These are phyloP conservation scores for Eutolmus rufibarbis DNA, from an alignment of 2,888 invertebrate genomes.

Conservation along the genomic window DNA sequence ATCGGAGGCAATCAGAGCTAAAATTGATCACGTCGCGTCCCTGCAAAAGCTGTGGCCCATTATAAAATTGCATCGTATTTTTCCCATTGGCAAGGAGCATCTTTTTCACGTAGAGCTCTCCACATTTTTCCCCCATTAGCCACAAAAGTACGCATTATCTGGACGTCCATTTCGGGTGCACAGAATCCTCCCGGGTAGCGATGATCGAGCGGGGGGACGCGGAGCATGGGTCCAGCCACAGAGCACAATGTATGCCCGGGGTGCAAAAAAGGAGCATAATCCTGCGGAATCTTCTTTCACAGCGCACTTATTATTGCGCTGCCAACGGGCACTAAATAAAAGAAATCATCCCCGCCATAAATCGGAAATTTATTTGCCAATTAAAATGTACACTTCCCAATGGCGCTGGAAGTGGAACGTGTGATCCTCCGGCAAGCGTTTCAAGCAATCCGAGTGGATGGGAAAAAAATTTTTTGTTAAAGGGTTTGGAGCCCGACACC, in stretches of 20 bases:
- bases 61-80: neutral
- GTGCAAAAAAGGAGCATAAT: neutral
- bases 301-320: neutral
- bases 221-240: neutral
- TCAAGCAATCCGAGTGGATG: neutral
- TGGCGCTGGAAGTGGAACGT: neutral
- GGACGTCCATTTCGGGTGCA: neutral
- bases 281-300: neutral
- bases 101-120: neutral
- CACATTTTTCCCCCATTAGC: neutral
- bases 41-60: neutral
- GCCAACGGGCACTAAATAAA: neutral
- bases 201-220: neutral
- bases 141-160: neutral
- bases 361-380: constrained; percentile 26
- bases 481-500: neutral
- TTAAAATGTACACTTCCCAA: constrained; percentile 7
- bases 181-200: neutral
- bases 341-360: constrained; percentile 12
- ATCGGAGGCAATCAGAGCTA: neutral
- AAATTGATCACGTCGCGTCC: neutral
- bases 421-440: neutral
- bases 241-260: neutral
- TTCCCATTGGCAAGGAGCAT: neutral
- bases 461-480: neutral